Base-by-base conservation (phyloP, 2,888 invertebrate genomes). In the Pterostichus madidus region DNA sequence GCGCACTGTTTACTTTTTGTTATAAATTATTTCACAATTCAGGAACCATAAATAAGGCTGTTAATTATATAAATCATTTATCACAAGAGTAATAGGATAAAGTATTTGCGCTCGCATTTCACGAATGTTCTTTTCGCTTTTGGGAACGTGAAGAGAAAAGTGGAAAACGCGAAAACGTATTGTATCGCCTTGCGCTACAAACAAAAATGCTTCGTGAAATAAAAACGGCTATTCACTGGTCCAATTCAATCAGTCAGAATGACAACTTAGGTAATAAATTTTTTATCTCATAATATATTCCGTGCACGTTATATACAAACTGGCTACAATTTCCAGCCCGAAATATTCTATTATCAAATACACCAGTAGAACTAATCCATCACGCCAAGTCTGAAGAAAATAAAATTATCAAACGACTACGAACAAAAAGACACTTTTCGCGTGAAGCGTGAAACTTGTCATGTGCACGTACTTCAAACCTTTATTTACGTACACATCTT, bases 271-370 rank as follows among this genome's bases (percentile, higher is more conserved):
- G 44, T 44, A 71, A 71, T 71, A 71, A 71, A 44, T 71, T 71
- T 71, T 71, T 71, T 71, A 71, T 71, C 68, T 71, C 44, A 71
- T 71, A 44, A 71, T 44, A 71, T 71, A 71, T 71, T 71, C 68
- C 11, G 17, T 44, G 39, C 68, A 71, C 68, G 68, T 13, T 71
- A 71, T 64, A 71, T 39, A 71, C 68, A 71, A 64, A 71, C 68
- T 13, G 68, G 56, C 15, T 8, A 56, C 56, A 56, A 56, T 56
- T 56, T 17, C 13, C 56, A 56, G 56, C 5, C 15, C 17, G 17
- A 56, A 56, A 56, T 56, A 56, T 56, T 56, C 56, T 56, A 56
- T 56, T 56, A 56, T 15, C 56, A 56, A 56, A 56, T 56, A 56
- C 17, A 56, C 56, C 56, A 56, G 56, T 8, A 56, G 8, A 56